phyloP scores from a whole-genome alignment of 2,888 invertebrate genomes.

The Cyaniris semiargus region DNA sequence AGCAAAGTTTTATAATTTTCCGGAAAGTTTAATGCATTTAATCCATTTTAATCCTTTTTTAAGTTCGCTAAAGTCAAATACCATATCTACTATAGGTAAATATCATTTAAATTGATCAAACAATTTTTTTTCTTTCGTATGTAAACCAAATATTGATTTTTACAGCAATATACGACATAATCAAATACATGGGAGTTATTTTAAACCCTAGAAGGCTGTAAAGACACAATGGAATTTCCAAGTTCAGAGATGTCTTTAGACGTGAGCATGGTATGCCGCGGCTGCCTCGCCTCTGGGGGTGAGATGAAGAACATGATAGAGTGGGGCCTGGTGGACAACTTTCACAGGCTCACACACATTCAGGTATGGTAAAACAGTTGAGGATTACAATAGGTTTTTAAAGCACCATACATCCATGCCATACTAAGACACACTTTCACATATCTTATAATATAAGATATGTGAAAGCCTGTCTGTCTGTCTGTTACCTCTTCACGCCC shows the following conservation, averaged over 20 bases:
- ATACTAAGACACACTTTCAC: no score
- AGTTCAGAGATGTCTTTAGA: constrained; percentile 37
- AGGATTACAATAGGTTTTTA: no score
- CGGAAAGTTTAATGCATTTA: no score
- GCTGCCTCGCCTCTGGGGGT: constrained; percentile 59
- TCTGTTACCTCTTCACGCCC: no score
- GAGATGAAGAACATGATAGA: constrained; percentile 70
- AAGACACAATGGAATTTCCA: constrained; percentile 3
- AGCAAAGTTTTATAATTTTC: no score
- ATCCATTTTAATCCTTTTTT: no score
- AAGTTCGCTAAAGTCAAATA: no score
- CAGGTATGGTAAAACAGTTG: constrained; percentile 46
- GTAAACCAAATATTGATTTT: background rate
- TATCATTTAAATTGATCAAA: no score
- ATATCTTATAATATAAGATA: no score
- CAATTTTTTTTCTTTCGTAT: background rate
- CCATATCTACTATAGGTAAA: no score
- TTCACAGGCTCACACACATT: constrained; percentile 55
- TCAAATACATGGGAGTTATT: background rate
- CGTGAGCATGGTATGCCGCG: constrained; percentile 56
- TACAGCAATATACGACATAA: background rate
- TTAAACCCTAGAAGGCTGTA: background rate
- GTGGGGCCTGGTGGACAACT: constrained; percentile 61
- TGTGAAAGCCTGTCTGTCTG: no score
- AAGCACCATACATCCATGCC: no score